Base-by-base conservation (phyloP, 2,888 invertebrate species). In the Aquatica leii region DNA sequence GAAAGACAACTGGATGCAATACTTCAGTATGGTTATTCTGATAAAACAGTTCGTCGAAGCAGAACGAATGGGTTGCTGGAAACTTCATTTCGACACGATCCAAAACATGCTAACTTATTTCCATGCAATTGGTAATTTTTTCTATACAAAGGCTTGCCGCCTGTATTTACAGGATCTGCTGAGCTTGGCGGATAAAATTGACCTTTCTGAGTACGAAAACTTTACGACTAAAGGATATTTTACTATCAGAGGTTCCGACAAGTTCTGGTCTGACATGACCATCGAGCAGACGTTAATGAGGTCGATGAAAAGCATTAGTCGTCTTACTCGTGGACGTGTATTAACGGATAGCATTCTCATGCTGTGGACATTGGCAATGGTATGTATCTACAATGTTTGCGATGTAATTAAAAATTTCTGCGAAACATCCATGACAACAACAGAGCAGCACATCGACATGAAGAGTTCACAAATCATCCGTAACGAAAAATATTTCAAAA, bases 381-480 rank as follows among this genome's bases (percentile, higher is more conserved):
- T 14, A 51, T 51, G 6, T 15, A n/a, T 51, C 8, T 5, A 51
- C 3, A 35, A 51, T n/a, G 51, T 35, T 34, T 51, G 35, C 51
- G 51, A 51, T 1, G 11, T 5, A 35, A n/a, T 51, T 34, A n/a
- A 31, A n/a, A 1, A 51, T 15, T 17, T 18, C 8, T 51, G n/a
- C n/a, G 35, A 9, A 14, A 31, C 35, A 15, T 12, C 35, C 11
- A 15, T 35, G n/a, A 3, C 1, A n/a, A 50, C 21, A 20, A 20
- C 37, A 11, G 51, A 51, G 14, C 51, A 51, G 9, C 17, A 51
- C 11, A 31, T 34, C 1, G 18, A 51, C 2, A 0, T 15, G 14
- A 51, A 35, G 14, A 31, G 35, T 15, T 35, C 15, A 31, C 51
- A 18, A 2, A 35, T 51, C 2, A 35, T 2, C 17, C 35, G 51